Base-by-base conservation (phyloP, 2,797 vertebrate genomes). In the Amblyraja radiata region DNA sequence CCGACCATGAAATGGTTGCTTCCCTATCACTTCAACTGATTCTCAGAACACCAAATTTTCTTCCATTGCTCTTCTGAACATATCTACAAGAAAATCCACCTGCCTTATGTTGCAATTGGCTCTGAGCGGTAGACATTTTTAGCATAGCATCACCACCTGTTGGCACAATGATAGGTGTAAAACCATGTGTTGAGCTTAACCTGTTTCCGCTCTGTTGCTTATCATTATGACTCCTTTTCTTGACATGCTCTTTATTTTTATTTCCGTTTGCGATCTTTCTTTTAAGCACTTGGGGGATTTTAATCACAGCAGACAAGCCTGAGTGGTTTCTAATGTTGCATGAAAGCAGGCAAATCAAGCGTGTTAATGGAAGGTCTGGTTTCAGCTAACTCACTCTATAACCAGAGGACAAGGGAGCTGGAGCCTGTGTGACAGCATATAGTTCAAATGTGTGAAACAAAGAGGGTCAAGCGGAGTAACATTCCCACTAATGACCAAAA, bases 231-330 rank as follows among this genome's bases (percentile, higher is more conserved):
- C n/a, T 65, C 83, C 58, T 86, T 86, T 86, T 65, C 83, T 86
- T 86, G 84, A 88, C 84, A 88, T 88, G 84, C 93, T 65, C 68
- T 36, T 83, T 93, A 83, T 71, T 68, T 80, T 83, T 71, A 93
- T 93, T 93, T 83, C 32, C 71, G 18, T 73, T 81, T 39, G 78
- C 68, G 78, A 73, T 68, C 11, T 79, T 25, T 65, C 84, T 93
- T 39, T 71, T 71, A 93, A 68, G 79, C 93, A 93, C 78, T n/a
- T 54, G 81, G 93, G 93, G 79, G 93, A 84, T 84, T 83, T 83
- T 93, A 84, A 93, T 68, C 76, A 93, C 76, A 81, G 80, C 93
- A 81, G 93, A 28, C 93, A 93, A 32, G 78, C 78, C 80, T 93
- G 78, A 71, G 63, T 83, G 65, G 80, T 68, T 68, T 81, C 68